Conservation (phyloP, 2,113 vertebrate genomes). For the Sterna hirundo region DNA sequence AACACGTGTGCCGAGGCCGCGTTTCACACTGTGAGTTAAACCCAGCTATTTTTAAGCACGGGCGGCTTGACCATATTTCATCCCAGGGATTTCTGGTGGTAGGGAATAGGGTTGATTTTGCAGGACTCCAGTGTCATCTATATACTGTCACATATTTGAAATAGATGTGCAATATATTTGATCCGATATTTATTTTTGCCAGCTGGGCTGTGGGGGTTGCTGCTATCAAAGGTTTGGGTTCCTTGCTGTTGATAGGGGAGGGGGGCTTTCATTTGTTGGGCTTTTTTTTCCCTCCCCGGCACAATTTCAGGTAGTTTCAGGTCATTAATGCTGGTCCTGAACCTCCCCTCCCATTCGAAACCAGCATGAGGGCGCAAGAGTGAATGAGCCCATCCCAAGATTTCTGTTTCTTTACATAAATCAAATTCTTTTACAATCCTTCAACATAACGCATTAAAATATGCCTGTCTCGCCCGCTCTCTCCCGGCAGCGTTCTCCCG, state of each 20-base stretch:
- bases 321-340: neutral
- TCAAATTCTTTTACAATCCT: conserved; percentile 66
- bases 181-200: neutral
- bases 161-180: neutral
- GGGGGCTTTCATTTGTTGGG: neutral
- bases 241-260: neutral
- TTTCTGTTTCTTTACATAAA: conserved; percentile 60
- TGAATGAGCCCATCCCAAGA: neutral
- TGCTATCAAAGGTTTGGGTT: neutral
- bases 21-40: neutral
- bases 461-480: neutral
- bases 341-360: neutral
- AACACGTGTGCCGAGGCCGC: neutral
- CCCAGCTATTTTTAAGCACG: neutral
- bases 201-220: neutral
- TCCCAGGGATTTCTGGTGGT: neutral
- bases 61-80: neutral
- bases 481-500: conserved; percentile 28
- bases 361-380: accelerated
- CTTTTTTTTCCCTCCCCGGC: neutral
- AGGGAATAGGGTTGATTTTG: neutral
- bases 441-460: conserved; percentile 44
- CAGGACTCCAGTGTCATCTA: neutral
- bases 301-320: neutral
- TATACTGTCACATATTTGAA: neutral